Base-by-base conservation (phyloP, 53 echinoderm and acorn worm species). In the Echinometra lucunter region DNA sequence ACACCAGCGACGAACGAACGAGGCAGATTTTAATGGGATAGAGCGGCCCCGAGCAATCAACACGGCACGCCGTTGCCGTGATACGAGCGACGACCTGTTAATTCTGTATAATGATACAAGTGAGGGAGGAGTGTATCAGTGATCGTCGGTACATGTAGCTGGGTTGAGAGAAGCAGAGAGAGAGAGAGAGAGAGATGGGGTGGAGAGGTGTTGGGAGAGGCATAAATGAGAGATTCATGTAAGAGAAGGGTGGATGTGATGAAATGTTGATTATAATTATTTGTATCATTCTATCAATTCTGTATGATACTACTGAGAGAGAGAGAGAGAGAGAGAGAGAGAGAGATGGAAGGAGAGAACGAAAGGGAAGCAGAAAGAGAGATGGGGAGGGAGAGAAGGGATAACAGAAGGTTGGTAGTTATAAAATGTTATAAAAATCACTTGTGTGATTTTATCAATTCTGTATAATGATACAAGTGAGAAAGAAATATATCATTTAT, bases 31-130 rank as follows among this genome's bases (percentile, higher is more conserved):
- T 90, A 90, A 90, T 90, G 90, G 90, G 66, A 90, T 90, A 35
- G 90, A 37, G 89, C n/a, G 27, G 13, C 89, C 89, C 89, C 16
- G 37, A 56, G 63, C 66, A 90, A 90, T 90, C 90, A 90, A 60
- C 66, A 40, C 63, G 44, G 90, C 90, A 90, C 90, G 90, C 90
- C 66, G 90, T 90, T 90, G 90, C 90, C 42, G 63, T 90, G 90
- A 90, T 90, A 90, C 90, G 66, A 58, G 57, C 63, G 1, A 37
- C 66, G 63, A 90, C 90, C 90, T 90, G 90, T 90, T 90, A 90
- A 90, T 90, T 90, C 90, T 40, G 90, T 90, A 90, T 90, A 49
- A 60, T 58, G 63, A 90, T 78, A 90, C 66, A 38, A 38, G 89
- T 57, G 89, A 56, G 57, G 2, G 89, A 56, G 55, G 32, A 57